Base-by-base conservation (phyloP, 2,888 invertebrate species). In the Tortricodes alternella region DNA sequence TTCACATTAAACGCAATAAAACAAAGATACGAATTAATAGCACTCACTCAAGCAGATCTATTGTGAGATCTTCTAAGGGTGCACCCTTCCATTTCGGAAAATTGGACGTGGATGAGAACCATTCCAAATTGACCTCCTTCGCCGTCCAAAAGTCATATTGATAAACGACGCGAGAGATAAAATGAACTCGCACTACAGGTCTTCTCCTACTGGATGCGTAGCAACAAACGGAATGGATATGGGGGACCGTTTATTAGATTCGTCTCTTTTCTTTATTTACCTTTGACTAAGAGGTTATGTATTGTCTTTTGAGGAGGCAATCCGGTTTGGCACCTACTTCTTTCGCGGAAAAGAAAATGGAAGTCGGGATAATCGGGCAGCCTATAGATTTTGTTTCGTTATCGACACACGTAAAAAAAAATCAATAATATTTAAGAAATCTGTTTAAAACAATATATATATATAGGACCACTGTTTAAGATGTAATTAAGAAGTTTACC, bases 11-110 rank as follows among this genome's bases (percentile, higher is more conserved):
- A 80, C 83, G 86, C 84, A 86, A 85, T 85, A 85, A 88, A 88
- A 88, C 88, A 88, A 89, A 88, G 87, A 88, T 85, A 82, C 78
- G 87, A 86, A 87, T 89, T 89, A 89, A 89, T 89, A 86, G 85
- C 74, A 75, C 83, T 84, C 86, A 85, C 88, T 88, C 83, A 76
- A 75, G 76, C 82, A 80, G 85, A 86, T 82, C 88, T 82, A 86
- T 87, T 87, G 85, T 86, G 84, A 83, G 77, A 78, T 86, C 77
- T 84, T 89, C 86, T 87, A 63, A 65, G 86, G 82, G 89, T 76
- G 78, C 78, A 84, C 83, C 87, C 85, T 87, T 85, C 88, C 88
- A 88, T 87, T 89, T 85, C 79, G 74, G 67, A 79, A 84, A 89
- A 89, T 88, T 88, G 89, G 85, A 85, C 85, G 79, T 76, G 78